Evolutionary conservation across 2,113 vertebrate genomes (phyloP).

Genomic region (Paratilapia polleni): DNA sequence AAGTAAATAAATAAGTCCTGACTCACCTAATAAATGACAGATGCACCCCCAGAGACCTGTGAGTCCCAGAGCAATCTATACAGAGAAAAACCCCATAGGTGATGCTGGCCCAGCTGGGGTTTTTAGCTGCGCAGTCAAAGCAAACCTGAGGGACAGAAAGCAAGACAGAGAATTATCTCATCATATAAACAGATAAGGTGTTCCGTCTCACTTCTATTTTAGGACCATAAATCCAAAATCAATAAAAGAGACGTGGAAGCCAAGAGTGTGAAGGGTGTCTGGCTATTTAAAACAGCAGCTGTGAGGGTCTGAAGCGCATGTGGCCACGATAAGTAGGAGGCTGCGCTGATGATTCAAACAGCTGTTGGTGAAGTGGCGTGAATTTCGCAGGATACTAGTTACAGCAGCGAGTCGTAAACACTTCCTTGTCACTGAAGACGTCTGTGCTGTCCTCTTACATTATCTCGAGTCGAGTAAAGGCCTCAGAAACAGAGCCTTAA

Average conservation of each 20-base stretch:
- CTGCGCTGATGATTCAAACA: slow-evolving; percentile 22
- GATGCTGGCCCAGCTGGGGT: slow-evolving; percentile 98
- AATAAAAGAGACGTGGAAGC: slow-evolving; percentile 9
- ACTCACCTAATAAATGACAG: slow-evolving; percentile 92
- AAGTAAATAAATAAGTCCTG: background rate
- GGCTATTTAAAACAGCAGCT: background rate
- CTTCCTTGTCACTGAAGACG: background rate
- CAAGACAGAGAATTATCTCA: background rate
- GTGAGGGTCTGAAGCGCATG: slow-evolving; percentile 12
- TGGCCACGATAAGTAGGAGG: background rate
- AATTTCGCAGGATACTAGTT: background rate
- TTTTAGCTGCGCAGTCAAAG: slow-evolving; percentile 94
- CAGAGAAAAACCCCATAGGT: slow-evolving; percentile 96
- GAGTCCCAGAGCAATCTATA: slow-evolving; percentile 94
- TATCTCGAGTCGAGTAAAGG: background rate
- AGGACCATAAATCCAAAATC: background rate
- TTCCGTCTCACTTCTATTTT: too few relatives aligned
- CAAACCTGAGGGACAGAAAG: slow-evolving; percentile 81
- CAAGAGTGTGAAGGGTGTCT: background rate
- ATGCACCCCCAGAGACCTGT: slow-evolving; percentile 95
- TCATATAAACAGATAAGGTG: background rate
- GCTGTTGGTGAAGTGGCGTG: slow-evolving; percentile 26
- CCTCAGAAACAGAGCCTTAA: background rate
- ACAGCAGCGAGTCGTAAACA: background rate
- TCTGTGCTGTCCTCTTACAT: background rate